phyloP scores from a whole-genome alignment of 1,140 invertebrate species.

The Latrodectus geometricus region DNA sequence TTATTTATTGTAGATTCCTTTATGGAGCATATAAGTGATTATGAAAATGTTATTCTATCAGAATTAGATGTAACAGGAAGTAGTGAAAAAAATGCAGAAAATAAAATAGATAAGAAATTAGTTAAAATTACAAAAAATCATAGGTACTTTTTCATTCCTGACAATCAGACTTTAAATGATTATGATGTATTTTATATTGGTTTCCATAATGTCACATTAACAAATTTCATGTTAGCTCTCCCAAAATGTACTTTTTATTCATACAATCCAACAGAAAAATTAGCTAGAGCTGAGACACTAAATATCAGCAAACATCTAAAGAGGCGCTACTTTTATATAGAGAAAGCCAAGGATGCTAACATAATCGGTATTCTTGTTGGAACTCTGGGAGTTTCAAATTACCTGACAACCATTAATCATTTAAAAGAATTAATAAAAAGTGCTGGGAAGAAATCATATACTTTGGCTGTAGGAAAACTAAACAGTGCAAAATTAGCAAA shows the following conservation, averaged over 20 bases:
- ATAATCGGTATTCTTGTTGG: conserved; percentile 89
- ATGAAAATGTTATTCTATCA: conserved; percentile 44
- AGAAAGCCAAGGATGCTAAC: conserved; percentile 88
- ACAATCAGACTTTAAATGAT: conserved; percentile 65
- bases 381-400: conserved; percentile 85
- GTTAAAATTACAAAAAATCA: conserved; percentile 61
- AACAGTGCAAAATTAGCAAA: conserved; percentile 94
- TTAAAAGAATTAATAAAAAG: conserved; percentile 80
- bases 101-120: not conserved
- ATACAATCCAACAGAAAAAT: conserved; percentile 67
- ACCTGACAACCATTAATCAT: conserved; percentile 80
- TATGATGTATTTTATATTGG: conserved; percentile 75
- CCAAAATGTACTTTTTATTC: conserved; percentile 69
- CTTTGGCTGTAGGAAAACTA: conserved; percentile 91
- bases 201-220: conserved; percentile 70
- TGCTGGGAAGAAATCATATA: conserved; percentile 86
- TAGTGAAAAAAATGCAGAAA: not conserved
- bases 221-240: conserved; percentile 72
- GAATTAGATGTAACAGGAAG: conserved; percentile 19
- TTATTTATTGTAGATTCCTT: conserved; percentile 26
- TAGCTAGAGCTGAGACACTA: conserved; percentile 65
- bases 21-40: conserved; percentile 10
- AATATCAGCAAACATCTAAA: conserved; percentile 73
- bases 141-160: conserved; percentile 63
- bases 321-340: conserved; percentile 83